Base-by-base conservation (phyloP, 1,140 invertebrate species). In the Trigoniulus corallinus region DNA sequence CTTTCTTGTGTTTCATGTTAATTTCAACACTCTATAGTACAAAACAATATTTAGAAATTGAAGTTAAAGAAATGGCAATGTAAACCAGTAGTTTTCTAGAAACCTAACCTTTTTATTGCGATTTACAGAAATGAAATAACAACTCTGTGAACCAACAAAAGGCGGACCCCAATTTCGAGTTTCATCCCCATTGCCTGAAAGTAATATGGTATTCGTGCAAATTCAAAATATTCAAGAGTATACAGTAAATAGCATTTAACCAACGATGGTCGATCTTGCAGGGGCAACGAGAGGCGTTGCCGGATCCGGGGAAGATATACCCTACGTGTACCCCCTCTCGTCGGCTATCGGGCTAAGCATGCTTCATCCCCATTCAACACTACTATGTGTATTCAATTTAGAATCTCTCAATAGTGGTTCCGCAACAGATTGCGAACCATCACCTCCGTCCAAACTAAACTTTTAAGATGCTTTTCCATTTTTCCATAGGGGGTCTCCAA, bases 151-250 rank as follows among this genome's bases (percentile, higher is more conserved):
- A 21, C 73, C 63, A 40, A 88, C 67, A 64, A 89, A 91, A 0
- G 94, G 94, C 2, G 93, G 92, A 0, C 88, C 88, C 89, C 92
- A 98, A 46, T 77, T 78, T 40, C 94, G 71, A 0, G 85, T 77
- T 58, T 97, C 92, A 69, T 97, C 93, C 1, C 91, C 91, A n/a
- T 62, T 66, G 3, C 74, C 76, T 42, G 78, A 80, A 27, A 91
- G 13, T 20, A 50, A 21, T 37, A 48, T 46, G 50, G 39, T 2
- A 41, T 23, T 39, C 37, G 37, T 39, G 37, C 37, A 18, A 39
- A 39, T 39, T 12, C 26, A 22, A 29, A 53, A 59, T 21, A 51
- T n/a, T n/a, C n/a, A 15, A 12, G 12, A 18, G 27, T 23, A 3
- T 12, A 47, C n/a, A 50, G 4, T 18, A 42, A 24, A 50, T 12